Conservation (phyloP, 1,140 invertebrate genomes). For the Nebria ingens region DNA sequence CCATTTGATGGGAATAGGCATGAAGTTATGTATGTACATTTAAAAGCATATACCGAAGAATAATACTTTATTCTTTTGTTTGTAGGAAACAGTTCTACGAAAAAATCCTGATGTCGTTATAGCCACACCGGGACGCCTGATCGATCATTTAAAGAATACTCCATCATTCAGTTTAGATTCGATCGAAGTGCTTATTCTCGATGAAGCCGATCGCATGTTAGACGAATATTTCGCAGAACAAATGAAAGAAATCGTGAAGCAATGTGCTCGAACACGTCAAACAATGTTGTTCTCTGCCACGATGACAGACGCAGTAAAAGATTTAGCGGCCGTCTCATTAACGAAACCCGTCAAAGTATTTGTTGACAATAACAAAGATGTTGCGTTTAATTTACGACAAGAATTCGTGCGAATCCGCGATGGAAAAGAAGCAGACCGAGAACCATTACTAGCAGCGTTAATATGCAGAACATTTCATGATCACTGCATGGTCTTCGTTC, state of each 20-base stretch:
- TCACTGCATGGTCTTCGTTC: conserved; percentile 89
- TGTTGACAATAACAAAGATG: conserved; percentile 91
- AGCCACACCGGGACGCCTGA: conserved; percentile 93
- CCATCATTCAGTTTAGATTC: conserved; percentile 81
- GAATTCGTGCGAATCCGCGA: conserved; percentile 83
- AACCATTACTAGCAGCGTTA: conserved; percentile 81
- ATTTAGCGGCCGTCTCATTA: conserved; percentile 83
- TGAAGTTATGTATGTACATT: conserved; percentile 11
- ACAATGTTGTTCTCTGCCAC: conserved; percentile 98
- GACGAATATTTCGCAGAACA: conserved; percentile 98
- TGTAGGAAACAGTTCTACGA: conserved; percentile 69
- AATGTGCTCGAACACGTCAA: conserved; percentile 87
- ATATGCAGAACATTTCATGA: conserved; percentile 89
- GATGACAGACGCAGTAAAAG: conserved; percentile 94
- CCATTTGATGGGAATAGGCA: too few species aligned
- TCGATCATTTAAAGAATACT: conserved; percentile 95
- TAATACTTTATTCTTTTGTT: conserved; percentile 34
- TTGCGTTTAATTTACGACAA: conserved; percentile 89
- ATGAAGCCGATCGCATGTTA: conserved; percentile 95
- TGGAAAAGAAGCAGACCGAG: conserved; percentile 76
- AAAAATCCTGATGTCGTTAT: conserved; percentile 94
- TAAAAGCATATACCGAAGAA: too few species aligned
- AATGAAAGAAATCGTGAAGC: conserved; percentile 91
- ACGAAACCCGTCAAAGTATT: conserved; percentile 87
- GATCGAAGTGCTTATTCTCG: conserved; percentile 90